A percentile compares a stretch with the other conserved stretches of the same genome.
phyloP scores from a whole-genome alignment of 2,888 invertebrate species.

The Ophion ellenae region DNA sequence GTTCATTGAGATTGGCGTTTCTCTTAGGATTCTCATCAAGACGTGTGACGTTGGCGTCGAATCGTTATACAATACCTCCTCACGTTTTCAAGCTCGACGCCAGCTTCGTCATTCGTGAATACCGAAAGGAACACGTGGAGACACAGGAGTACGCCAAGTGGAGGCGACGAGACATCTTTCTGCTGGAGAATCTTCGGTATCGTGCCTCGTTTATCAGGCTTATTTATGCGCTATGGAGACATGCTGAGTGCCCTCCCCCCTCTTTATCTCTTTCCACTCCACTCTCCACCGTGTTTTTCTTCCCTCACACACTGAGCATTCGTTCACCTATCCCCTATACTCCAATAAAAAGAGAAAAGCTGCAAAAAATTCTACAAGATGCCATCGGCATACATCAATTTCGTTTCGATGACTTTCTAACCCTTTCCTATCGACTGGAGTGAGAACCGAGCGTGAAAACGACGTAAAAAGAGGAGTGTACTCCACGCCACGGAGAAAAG shows the following conservation, averaged over 20 bases:
- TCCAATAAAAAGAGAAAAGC: slow-evolving; percentile 31
- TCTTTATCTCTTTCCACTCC: slow-evolving; percentile 1
- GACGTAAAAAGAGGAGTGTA: background rate
- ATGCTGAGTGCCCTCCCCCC: slow-evolving; percentile 46
- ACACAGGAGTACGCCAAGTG: slow-evolving; percentile 24
- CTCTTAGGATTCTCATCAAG: slow-evolving; percentile 45
- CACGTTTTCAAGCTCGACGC: slow-evolving; percentile 55
- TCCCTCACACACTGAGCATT: slow-evolving; percentile 33
- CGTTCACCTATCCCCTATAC: slow-evolving; percentile 59
- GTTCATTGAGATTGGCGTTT: slow-evolving; percentile 48
- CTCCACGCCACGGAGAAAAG: background rate
- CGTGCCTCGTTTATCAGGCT: slow-evolving; percentile 54
- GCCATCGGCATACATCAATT: slow-evolving; percentile 35
- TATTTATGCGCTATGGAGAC: slow-evolving; percentile 55
- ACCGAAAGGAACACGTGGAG: slow-evolving; percentile 38
- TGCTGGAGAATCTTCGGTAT: slow-evolving; percentile 53
- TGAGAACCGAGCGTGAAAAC: slow-evolving; percentile 1
- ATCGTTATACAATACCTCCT: slow-evolving; percentile 4
- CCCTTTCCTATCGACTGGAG: background rate
- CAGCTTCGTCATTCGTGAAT: slow-evolving; percentile 50
- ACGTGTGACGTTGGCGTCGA: slow-evolving; percentile 32
- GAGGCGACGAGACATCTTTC: slow-evolving; percentile 46
- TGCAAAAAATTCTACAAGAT: slow-evolving; percentile 41
- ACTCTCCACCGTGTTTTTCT: background rate
- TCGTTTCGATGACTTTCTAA: slow-evolving; percentile 24